phyloP scores from a whole-genome alignment of 2,113 vertebrate species.

The Pituophis catenifer region DNA sequence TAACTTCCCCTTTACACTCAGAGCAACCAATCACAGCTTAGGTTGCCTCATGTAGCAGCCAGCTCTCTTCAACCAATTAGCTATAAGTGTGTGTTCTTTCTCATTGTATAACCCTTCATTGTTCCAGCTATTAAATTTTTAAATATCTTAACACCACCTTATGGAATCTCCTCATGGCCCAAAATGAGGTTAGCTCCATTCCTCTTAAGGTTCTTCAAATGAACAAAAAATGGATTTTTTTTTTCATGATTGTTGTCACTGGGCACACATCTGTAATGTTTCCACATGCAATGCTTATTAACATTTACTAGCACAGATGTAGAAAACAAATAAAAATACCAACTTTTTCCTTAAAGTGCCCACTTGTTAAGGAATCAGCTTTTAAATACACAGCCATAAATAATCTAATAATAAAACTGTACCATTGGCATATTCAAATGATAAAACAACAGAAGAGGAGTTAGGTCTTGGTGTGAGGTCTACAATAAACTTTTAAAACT shows the following conservation, averaged over 20 bases:
- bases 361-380: not conserved
- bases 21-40: not conserved
- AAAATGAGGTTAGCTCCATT: not conserved
- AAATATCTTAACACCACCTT: not conserved
- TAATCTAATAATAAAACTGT: conserved; percentile 36
- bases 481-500: conserved; percentile 23
- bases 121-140: not conserved
- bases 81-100: not conserved
- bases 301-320: not conserved
- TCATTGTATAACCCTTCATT: not conserved
- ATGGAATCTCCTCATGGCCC: not conserved
- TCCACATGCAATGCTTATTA: not conserved
- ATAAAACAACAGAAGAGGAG: not conserved
- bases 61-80: not conserved
- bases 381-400: not conserved
- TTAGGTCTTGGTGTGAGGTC: conserved; percentile 15
- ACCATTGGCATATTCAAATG: conserved; percentile 30
- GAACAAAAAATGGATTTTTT: not conserved
- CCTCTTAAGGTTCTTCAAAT: not conserved
- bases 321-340: not conserved
- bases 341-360: not conserved
- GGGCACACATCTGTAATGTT: not conserved
- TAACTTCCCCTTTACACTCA: not conserved
- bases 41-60: not conserved
- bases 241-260: not conserved